These are phyloP conservation scores for Caretta caretta DNA, from an alignment of 2,113 vertebrate genomes.

Conservation along the genomic window DNA sequence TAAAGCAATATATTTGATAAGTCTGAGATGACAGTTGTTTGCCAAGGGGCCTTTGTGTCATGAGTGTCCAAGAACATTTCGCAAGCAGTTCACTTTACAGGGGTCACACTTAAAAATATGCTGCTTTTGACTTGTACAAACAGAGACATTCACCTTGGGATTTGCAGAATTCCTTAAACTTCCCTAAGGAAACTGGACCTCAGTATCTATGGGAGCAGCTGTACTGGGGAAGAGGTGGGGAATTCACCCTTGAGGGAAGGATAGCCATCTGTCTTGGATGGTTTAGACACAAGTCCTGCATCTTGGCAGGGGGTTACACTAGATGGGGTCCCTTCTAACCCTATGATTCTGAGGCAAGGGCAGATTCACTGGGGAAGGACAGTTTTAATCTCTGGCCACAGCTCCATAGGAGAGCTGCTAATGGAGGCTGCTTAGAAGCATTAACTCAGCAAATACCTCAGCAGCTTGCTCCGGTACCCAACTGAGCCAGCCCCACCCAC, in stretches of 20 bases:
- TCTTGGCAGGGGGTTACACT: too few species aligned
- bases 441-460: background rate
- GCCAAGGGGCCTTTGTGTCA: too few species aligned
- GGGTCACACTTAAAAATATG: background rate
- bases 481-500: background rate
- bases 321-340: too few species aligned
- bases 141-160: background rate
- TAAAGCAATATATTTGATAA: too few species aligned
- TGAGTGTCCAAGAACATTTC: rapidly evolving
- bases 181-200: background rate
- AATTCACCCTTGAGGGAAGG: too few species aligned
- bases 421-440: background rate
- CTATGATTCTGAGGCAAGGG: too few species aligned
- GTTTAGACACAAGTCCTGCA: too few species aligned
- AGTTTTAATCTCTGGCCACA: background rate
- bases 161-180: background rate
- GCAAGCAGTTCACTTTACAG: rapidly evolving
- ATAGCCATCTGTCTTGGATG: too few species aligned
- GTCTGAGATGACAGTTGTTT: too few species aligned
- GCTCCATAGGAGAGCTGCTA: background rate
- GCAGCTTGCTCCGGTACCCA: background rate
- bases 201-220: background rate
- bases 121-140: background rate
- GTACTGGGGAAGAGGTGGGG: too few species aligned
- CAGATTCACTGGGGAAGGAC: background rate